Conservation (phyloP, 2,797 vertebrate genomes). For the Alca torda region DNA sequence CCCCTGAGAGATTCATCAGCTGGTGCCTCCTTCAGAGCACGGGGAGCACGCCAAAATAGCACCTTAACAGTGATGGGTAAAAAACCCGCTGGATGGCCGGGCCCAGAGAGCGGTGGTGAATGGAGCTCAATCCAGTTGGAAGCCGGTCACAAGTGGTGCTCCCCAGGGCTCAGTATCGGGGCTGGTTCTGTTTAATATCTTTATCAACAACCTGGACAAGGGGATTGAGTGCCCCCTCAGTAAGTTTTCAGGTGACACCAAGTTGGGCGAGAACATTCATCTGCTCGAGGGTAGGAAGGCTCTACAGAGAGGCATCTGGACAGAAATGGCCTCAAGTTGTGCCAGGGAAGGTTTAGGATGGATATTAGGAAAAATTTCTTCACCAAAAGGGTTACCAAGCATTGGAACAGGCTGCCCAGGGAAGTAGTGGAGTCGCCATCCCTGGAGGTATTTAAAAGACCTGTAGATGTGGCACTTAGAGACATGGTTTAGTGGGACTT, state of each 20-base stretch:
- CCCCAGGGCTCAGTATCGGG: neutral
- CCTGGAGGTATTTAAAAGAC: neutral
- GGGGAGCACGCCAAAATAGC: neutral
- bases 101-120: neutral
- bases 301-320: neutral
- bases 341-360: neutral
- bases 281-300: neutral
- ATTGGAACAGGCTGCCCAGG: neutral
- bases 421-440: neutral
- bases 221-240: neutral
- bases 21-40: neutral
- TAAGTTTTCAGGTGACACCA: neutral
- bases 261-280: neutral
- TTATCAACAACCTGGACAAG: neutral
- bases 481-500: neutral
- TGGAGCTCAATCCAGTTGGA: neutral
- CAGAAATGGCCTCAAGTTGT: neutral
- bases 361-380: neutral
- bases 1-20: neutral
- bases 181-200: neutral
- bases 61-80: fast-evolving
- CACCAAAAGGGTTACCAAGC: neutral
- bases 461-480: neutral
- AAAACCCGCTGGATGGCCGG: no score
- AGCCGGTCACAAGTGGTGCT: neutral